These are phyloP conservation scores for Lateolabrax maculatus DNA, from an alignment of 2,797 vertebrate species.

Conservation along the genomic window DNA sequence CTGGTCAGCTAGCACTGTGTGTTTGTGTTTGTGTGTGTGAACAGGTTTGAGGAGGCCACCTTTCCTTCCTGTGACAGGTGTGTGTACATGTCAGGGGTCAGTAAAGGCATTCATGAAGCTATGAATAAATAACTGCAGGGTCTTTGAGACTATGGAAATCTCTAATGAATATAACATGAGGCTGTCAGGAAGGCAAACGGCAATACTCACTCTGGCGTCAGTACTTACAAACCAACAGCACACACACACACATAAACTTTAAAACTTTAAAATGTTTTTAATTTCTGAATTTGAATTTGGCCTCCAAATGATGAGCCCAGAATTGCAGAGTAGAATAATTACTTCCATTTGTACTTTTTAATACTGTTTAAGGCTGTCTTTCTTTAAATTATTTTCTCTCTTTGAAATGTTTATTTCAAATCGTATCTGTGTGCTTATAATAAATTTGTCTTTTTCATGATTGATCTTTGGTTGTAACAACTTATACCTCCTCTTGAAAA, in stretches of 20 bases:
- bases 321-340: not conserved
- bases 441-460: not conserved
- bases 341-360: not conserved
- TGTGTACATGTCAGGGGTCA: slow-evolving; percentile 66
- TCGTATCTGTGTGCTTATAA: not conserved
- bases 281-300: not conserved
- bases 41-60: slow-evolving; percentile 1
- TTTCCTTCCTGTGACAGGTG: slow-evolving; percentile 64
- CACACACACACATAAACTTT: slow-evolving; percentile 5
- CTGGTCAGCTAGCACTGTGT: slow-evolving; percentile 50
- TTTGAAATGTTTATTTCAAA: not conserved
- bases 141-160: slow-evolving; percentile 66
- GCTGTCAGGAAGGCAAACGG: slow-evolving; percentile 52
- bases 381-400: not conserved
- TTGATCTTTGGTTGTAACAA: not conserved
- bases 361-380: not conserved
- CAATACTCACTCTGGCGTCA: not conserved
- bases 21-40: slow-evolving; percentile 17
- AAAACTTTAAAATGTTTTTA: slow-evolving; percentile 1
- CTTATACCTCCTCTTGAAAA: not conserved
- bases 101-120: slow-evolving; percentile 54
- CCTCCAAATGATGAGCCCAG: not conserved
- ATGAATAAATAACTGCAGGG: slow-evolving; percentile 75
- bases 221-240: not conserved
- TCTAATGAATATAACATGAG: slow-evolving; percentile 73